Percentiles rank a stretch among this genome's conserved stretches.
These are phyloP conservation scores for Oophaga pumilio DNA, from an alignment of 2,113 vertebrate genomes.

Conservation along the genomic window DNA sequence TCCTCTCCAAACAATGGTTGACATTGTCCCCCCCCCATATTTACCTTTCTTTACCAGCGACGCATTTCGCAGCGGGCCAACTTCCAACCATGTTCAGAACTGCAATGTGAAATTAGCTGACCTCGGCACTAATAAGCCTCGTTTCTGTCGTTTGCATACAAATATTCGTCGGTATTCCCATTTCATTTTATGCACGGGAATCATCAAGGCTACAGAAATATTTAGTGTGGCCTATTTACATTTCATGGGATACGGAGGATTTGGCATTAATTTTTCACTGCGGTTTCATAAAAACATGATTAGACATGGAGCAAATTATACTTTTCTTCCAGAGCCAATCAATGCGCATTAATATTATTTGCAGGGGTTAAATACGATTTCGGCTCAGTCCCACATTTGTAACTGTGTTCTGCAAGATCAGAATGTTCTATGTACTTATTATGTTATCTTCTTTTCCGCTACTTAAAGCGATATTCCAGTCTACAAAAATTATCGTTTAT, in stretches of 20 bases:
- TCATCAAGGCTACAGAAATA: slow-evolving; percentile 42
- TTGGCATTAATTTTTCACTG: background rate
- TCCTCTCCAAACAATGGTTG: slow-evolving; percentile 5
- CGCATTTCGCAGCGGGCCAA: background rate
- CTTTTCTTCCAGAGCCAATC: slow-evolving; percentile 2
- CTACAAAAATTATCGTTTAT: too few relatives aligned
- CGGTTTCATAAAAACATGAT: slow-evolving; percentile 34
- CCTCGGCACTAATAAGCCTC: slow-evolving; percentile 24
- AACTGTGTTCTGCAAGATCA: too few relatives aligned
- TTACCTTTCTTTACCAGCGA: background rate
- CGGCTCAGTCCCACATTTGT: too few relatives aligned
- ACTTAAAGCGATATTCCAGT: too few relatives aligned
- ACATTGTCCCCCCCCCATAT: background rate
- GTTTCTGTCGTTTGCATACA: slow-evolving; percentile 45
- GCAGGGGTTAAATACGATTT: background rate
- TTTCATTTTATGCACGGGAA: slow-evolving; percentile 41
- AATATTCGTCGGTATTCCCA: slow-evolving; percentile 32
- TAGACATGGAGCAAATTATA: background rate
- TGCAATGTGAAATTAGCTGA: slow-evolving; percentile 31
- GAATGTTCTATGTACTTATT: too few relatives aligned
- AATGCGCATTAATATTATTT: slow-evolving; percentile 26
- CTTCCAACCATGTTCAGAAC: background rate
- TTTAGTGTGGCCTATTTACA: slow-evolving; percentile 22
- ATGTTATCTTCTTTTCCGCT: too few relatives aligned
- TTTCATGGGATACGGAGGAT: slow-evolving; percentile 4